These are phyloP conservation scores for Drosophila parvula DNA, from an alignment of 1,140 invertebrate genomes.

Conservation along the genomic window DNA sequence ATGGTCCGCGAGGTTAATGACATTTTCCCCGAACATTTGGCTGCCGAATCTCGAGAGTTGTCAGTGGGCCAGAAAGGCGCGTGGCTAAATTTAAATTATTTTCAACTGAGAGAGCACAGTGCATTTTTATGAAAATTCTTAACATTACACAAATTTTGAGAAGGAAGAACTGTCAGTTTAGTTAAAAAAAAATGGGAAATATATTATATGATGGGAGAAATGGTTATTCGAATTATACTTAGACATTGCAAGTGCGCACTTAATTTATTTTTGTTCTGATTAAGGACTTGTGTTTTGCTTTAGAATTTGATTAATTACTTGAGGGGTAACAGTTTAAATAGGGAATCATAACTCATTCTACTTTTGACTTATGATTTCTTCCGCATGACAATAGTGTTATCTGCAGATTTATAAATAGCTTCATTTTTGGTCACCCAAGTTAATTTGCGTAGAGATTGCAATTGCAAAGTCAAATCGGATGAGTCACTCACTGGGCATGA, in stretches of 20 bases:
- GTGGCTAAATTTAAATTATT: conserved; percentile 62
- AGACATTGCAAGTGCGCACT: not conserved
- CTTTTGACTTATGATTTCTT: conserved; percentile 26
- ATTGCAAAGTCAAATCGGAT: conserved; percentile 25
- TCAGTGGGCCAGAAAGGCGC: conserved; percentile 51
- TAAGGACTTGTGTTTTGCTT: not conserved
- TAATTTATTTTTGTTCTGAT: not conserved
- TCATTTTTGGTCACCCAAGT: conserved; percentile 17
- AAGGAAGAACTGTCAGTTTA: not conserved
- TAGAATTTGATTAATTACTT: not conserved
- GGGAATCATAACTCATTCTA: conserved; percentile 4
- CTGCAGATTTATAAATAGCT: conserved; percentile 18
- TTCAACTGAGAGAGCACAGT: conserved; percentile 29
- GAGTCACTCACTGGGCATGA: conserved; percentile 31
- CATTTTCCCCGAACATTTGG: conserved; percentile 39
- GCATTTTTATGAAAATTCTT: conserved; percentile 34
- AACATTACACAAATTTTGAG: not conserved
- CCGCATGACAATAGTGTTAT: conserved; percentile 9
- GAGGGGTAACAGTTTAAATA: not conserved
- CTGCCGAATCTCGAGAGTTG: conserved; percentile 30
- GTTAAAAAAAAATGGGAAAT: not conserved
- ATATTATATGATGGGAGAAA: not conserved
- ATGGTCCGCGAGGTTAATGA: conserved; percentile 67
- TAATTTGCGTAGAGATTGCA: conserved; percentile 47
- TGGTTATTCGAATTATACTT: not conserved